A percentile compares a stretch with the other conserved stretches of the same genome.
These are phyloP conservation scores for Psylliodes chrysocephalus DNA, from an alignment of 2,888 invertebrate genomes.

Conservation along the genomic window DNA sequence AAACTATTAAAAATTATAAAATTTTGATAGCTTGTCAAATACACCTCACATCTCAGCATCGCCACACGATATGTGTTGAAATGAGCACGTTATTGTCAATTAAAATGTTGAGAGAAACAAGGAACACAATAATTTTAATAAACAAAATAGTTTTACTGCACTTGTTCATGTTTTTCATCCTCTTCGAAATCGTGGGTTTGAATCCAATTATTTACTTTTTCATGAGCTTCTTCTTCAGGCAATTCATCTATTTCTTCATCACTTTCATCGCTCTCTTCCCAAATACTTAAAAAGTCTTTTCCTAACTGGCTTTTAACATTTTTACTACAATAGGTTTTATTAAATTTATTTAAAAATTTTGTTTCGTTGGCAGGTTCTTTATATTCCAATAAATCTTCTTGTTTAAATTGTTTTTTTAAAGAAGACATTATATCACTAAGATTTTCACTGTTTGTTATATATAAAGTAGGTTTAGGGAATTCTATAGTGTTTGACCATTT, in stretches of 20 bases:
- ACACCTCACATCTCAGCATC: no score
- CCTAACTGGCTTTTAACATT: constrained; percentile 47
- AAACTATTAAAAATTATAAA: no score
- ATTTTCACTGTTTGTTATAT: constrained; percentile 44
- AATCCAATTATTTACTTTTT: constrained; percentile 53
- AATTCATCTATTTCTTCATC: constrained; percentile 37
- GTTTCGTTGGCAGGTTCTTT: constrained; percentile 25
- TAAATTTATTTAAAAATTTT: constrained; percentile 40
- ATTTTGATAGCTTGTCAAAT: no score
- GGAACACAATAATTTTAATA: no score
- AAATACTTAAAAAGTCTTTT: constrained; percentile 47
- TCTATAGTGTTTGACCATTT: constrained; percentile 44
- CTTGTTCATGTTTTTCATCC: constrained; percentile 5
- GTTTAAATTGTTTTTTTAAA: constrained; percentile 20
- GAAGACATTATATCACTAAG: constrained; percentile 39
- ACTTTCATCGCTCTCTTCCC: constrained; percentile 47
- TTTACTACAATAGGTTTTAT: constrained; percentile 36
- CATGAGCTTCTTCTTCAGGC: constrained; percentile 46
- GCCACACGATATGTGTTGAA: no score
- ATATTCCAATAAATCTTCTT: constrained; percentile 15
- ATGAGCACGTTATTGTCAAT: no score
- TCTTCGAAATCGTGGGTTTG: constrained; percentile 42
- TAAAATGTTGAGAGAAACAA: no score
- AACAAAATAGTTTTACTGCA: no score
- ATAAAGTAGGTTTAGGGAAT: constrained; percentile 31